These are phyloP conservation scores for Seira ritae DNA, from an alignment of 2,888 invertebrate species.

Conservation along the genomic window DNA sequence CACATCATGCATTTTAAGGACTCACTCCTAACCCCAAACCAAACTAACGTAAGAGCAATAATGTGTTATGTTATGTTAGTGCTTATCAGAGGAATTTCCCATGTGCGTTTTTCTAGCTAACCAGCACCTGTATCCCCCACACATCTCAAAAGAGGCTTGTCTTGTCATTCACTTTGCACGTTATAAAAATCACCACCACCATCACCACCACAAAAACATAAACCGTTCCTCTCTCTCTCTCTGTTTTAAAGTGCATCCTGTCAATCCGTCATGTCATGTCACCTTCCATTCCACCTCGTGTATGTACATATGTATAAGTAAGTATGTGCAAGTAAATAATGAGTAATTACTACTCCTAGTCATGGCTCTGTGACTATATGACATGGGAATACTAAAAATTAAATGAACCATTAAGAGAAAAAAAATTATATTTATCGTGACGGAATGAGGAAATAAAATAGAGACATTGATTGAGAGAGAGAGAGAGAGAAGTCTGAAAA, in stretches of 20 bases:
- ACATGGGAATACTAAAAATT: too few species aligned
- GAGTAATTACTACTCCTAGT: not conserved
- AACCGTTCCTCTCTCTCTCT: too few species aligned
- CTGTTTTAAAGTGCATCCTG: not conserved
- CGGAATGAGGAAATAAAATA: too few species aligned
- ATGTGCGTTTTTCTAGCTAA: not conserved
- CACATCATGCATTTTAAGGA: not conserved
- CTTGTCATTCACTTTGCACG: not conserved
- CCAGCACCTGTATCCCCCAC: not conserved
- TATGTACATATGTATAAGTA: too few species aligned
- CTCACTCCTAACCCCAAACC: not conserved
- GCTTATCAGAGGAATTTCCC: not conserved
- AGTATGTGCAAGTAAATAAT: not conserved
- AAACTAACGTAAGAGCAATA: too few species aligned
- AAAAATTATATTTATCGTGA: too few species aligned
- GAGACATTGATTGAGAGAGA: too few species aligned
- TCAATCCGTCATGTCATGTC: conserved; percentile 3
- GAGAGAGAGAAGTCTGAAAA: too few species aligned
- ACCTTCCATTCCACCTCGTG: not conserved
- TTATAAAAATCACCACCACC: too few species aligned
- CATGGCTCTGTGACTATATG: not conserved
- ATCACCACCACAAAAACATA: too few species aligned
- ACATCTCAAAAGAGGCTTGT: not conserved
- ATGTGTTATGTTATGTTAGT: too few species aligned
- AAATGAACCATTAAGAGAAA: too few species aligned